Percentiles rank a stretch among this genome's conserved stretches.
These are phyloP conservation scores for Melanerpes aurifrons DNA, from an alignment of 2,113 vertebrate species.

Conservation along the genomic window DNA sequence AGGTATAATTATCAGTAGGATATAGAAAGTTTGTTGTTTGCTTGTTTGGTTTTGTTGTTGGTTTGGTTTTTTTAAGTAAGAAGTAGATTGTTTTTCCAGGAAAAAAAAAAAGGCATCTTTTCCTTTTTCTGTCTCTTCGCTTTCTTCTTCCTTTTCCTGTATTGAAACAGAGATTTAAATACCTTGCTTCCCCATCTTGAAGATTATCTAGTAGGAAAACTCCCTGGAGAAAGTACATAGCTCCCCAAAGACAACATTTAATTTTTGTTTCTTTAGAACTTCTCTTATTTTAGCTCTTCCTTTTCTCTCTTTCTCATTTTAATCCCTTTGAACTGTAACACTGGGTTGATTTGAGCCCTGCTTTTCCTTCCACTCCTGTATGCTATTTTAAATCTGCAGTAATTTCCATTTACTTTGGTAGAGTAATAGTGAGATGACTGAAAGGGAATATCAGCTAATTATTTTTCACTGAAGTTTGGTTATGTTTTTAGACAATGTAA, in stretches of 20 bases:
- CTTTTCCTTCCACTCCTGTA: not conserved
- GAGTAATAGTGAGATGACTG: not conserved
- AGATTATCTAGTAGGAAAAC: conserved; percentile 46
- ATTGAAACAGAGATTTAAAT: conserved; percentile 37
- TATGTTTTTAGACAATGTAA: not conserved
- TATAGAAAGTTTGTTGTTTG: not conserved
- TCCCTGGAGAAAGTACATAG: conserved; percentile 43
- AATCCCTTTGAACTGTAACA: conserved; percentile 14
- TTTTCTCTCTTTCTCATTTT: not conserved
- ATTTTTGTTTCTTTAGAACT: not conserved
- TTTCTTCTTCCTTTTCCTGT: conserved; percentile 28
- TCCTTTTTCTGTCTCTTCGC: not conserved
- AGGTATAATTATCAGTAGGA: not conserved
- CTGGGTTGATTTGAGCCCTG: not conserved
- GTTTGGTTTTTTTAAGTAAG: not conserved
- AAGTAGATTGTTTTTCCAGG: not conserved
- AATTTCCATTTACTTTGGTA: not conserved
- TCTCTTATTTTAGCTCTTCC: conserved; percentile 1
- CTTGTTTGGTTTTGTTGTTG: too few species aligned
- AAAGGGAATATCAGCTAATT: not conserved
- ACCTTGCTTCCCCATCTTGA: conserved; percentile 12
- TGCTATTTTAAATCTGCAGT: not conserved
- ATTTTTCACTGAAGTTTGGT: not conserved
- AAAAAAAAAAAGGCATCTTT: conserved; percentile 17
- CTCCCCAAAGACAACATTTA: not conserved